These are phyloP conservation scores for Entomobrya proxima DNA, from an alignment of 2,888 invertebrate species.

Conservation along the genomic window DNA sequence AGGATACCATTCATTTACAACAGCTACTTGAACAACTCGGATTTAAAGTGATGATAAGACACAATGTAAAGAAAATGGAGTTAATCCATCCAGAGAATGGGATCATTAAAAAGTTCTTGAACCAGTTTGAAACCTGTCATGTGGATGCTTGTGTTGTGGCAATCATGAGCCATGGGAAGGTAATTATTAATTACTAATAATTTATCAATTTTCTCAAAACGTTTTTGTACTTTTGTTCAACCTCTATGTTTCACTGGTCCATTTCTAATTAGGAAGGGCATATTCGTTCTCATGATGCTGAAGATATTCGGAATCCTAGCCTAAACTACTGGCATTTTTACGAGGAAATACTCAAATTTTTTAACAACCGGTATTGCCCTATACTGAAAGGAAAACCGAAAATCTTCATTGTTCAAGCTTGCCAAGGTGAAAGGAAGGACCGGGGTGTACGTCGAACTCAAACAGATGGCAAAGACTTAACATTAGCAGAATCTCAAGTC, in stretches of 20 bases:
- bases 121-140: constrained; percentile 51
- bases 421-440: constrained; percentile 69
- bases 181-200: not conserved
- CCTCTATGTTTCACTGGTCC: no score
- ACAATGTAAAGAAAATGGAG: constrained; percentile 60
- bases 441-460: constrained; percentile 63
- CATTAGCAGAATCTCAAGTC: not conserved
- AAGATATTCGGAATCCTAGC: constrained; percentile 5
- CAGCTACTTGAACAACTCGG: constrained; percentile 64
- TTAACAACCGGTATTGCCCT: constrained; percentile 71
- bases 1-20: constrained; percentile 65
- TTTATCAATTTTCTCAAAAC: no score
- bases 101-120: constrained; percentile 66
- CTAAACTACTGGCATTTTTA: constrained; percentile 63
- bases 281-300: constrained; percentile 67
- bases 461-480: constrained; percentile 43
- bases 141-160: constrained; percentile 72
- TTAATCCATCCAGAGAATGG: constrained; percentile 59
- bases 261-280: constrained; percentile 58
- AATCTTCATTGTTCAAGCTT: constrained; percentile 73
- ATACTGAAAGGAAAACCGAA: constrained; percentile 71
- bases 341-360: constrained; percentile 68
- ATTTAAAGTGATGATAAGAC: constrained; percentile 59
- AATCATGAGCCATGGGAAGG: constrained; percentile 73
- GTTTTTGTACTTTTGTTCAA: not conserved